These are phyloP conservation scores for Temnothorax unifasciatus DNA, from an alignment of 2,888 invertebrate species.

Conservation along the genomic window DNA sequence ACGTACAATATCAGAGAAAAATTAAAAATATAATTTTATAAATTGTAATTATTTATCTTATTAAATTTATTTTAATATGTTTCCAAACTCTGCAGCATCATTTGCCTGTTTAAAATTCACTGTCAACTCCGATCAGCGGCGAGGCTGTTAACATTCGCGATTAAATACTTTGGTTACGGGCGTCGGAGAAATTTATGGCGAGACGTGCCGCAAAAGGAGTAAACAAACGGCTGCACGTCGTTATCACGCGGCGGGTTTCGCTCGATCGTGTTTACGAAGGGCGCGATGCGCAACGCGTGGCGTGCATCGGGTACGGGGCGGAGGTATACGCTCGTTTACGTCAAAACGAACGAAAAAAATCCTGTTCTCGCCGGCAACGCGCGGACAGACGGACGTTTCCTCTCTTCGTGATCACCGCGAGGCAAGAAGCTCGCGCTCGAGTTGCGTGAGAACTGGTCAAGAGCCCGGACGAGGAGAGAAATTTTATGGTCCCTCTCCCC, in stretches of 20 bases:
- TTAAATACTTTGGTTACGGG: slow-evolving; percentile 32
- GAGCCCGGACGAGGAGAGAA: slow-evolving; percentile 66
- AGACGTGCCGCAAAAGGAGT: slow-evolving; percentile 46
- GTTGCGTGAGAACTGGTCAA: slow-evolving; percentile 75
- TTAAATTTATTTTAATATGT: neutral
- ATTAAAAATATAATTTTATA: slow-evolving; percentile 5
- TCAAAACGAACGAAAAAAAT: slow-evolving; percentile 64
- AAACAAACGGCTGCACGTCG: slow-evolving; percentile 55
- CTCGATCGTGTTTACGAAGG: slow-evolving; percentile 40
- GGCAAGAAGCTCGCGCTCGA: slow-evolving; percentile 76
- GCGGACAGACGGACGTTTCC: slow-evolving; percentile 62
- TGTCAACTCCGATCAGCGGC: slow-evolving; percentile 22
- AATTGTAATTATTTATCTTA: neutral
- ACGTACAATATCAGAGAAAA: neutral
- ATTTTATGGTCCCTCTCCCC: slow-evolving; percentile 68
- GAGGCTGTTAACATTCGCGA: slow-evolving; percentile 30
- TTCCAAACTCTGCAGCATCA: neutral
- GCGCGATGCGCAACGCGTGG: slow-evolving; percentile 42
- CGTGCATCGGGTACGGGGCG: slow-evolving; percentile 28
- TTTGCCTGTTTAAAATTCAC: slow-evolving; percentile 16
- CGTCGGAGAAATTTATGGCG: slow-evolving; percentile 44
- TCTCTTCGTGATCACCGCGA: slow-evolving; percentile 72
- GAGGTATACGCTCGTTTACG: slow-evolving; percentile 20
- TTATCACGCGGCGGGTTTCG: slow-evolving; percentile 52
- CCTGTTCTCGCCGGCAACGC: slow-evolving; percentile 60